Evolutionary conservation across 2,888 invertebrate species (phyloP).

Genomic region (Panzeria rudis): DNA sequence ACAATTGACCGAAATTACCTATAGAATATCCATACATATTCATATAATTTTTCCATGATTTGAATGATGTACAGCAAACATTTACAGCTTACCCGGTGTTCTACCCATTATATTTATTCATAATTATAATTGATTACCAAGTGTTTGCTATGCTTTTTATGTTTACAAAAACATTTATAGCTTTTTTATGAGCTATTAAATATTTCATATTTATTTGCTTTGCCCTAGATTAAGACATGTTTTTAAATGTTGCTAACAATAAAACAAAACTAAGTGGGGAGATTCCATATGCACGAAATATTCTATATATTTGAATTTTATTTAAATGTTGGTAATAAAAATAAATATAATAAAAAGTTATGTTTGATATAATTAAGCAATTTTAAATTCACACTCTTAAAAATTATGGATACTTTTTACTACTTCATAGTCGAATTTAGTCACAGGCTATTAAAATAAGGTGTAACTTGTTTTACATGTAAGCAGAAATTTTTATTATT

Average conservation of each 20-base stretch:
- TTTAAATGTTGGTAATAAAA: neutral
- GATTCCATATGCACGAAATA: neutral
- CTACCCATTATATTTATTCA: too few relatives aligned
- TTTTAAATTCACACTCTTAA: neutral
- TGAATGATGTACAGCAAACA: too few relatives aligned
- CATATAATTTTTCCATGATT: too few relatives aligned
- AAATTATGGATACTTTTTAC: neutral
- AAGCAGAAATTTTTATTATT: too few relatives aligned
- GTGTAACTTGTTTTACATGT: neutral
- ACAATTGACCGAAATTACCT: too few relatives aligned
- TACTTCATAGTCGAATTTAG: neutral
- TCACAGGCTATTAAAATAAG: neutral
- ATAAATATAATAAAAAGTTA: neutral
- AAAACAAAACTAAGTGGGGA: neutral
- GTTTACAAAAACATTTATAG: neutral
- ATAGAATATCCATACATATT: too few relatives aligned
- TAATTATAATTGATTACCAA: neutral
- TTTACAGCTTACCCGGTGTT: too few relatives aligned
- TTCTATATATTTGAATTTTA: neutral
- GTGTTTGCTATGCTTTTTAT: neutral
- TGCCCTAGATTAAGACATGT: neutral
- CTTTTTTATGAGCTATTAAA: neutral
- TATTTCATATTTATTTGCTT: neutral
- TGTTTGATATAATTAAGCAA: neutral
- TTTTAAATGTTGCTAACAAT: neutral